These are phyloP conservation scores for Bombus sylvicola DNA, from an alignment of 1,140 invertebrate species.

Conservation along the genomic window DNA sequence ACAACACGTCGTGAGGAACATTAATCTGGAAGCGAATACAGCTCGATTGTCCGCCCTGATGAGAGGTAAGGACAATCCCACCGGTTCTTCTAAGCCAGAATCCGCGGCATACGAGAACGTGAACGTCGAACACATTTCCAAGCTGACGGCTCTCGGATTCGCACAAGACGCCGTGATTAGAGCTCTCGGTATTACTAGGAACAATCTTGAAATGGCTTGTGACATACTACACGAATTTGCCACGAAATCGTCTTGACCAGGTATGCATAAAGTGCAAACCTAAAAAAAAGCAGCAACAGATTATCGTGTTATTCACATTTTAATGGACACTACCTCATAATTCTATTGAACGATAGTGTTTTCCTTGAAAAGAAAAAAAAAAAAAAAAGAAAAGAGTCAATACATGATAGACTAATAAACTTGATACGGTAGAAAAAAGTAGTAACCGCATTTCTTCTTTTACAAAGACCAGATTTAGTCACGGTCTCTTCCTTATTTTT, in stretches of 20 bases:
- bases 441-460: background rate
- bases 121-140: constrained; percentile 94
- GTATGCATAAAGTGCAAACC: constrained; percentile 62
- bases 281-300: constrained; percentile 9
- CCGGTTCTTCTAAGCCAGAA: constrained; percentile 70
- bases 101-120: constrained; percentile 91
- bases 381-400: background rate
- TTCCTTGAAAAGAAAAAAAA: background rate
- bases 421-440: background rate
- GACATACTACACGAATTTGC: constrained; percentile 97
- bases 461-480: background rate
- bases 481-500: background rate
- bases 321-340: background rate
- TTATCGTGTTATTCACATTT: background rate
- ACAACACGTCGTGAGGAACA: constrained; percentile 80
- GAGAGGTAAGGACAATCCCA: constrained; percentile 77
- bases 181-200: constrained; percentile 94
- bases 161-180: constrained; percentile 94
- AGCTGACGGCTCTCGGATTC: constrained; percentile 94
- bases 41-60: constrained; percentile 77
- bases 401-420: background rate
- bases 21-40: constrained; percentile 77
- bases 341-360: background rate
- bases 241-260: constrained; percentile 84
- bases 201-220: constrained; percentile 97